phyloP scores from a whole-genome alignment of 1,140 invertebrate genomes.

The Heliconius melpomene region DNA sequence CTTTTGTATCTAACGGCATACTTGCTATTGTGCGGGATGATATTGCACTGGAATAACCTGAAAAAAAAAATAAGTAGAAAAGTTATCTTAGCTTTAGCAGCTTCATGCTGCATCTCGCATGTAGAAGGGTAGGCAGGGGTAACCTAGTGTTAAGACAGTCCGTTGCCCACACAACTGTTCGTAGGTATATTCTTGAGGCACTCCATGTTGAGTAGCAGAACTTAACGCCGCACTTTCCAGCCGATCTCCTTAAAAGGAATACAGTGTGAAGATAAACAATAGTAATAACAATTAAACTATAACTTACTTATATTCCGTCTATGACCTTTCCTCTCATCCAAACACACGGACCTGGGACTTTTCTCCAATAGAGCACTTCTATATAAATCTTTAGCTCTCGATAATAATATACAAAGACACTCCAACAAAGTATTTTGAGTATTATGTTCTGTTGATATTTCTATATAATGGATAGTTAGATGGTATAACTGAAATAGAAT shows the following conservation, averaged over 20 bases:
- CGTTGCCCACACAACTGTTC: background rate
- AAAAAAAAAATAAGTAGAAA: background rate
- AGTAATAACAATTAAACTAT: background rate
- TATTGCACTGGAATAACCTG: slow-evolving; percentile 70
- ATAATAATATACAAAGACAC: slow-evolving; percentile 88
- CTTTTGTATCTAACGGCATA: slow-evolving; percentile 53
- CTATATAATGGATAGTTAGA: slow-evolving; percentile 87
- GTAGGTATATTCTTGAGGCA: background rate
- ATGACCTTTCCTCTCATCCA: slow-evolving; percentile 74
- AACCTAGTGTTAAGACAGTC: background rate
- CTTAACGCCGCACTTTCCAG: background rate
- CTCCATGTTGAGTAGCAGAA: background rate
- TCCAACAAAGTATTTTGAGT: slow-evolving; percentile 92
- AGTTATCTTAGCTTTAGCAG: background rate
- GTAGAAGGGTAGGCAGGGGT: background rate
- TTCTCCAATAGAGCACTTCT: slow-evolving; percentile 81
- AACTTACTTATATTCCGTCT: slow-evolving; percentile 80
- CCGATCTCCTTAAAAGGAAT: background rate
- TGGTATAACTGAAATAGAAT: slow-evolving; percentile 86
- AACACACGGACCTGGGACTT: slow-evolving; percentile 79
- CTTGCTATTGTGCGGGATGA: slow-evolving; percentile 58
- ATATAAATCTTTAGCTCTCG: slow-evolving; percentile 84
- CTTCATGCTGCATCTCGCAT: background rate
- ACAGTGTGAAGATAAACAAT: background rate
- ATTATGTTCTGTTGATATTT: slow-evolving; percentile 88